Evolutionary conservation across 2,113 vertebrate genomes (phyloP).

Genomic region (Vimba vimba): DNA sequence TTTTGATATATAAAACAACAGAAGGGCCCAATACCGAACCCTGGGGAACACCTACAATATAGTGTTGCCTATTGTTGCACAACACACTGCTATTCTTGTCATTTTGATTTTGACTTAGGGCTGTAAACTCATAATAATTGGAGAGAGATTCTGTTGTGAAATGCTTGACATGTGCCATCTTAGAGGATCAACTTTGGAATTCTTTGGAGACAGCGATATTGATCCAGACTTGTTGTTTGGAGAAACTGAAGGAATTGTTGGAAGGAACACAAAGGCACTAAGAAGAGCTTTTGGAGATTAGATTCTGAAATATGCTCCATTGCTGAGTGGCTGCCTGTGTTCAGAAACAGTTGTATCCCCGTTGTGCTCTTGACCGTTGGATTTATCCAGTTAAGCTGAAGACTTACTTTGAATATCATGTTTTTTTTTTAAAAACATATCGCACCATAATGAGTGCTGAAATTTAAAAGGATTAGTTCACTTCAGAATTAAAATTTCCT

Average conservation of each 20-base stretch:
- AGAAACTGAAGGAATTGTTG: conserved; percentile 21
- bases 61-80: not conserved
- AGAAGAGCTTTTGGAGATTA: conserved; percentile 15
- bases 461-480: not conserved
- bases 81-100: not conserved
- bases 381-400: not conserved
- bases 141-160: conserved; percentile 15
- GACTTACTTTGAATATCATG: not conserved
- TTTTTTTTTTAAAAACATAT: not conserved
- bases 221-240: conserved; percentile 24
- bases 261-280: not conserved
- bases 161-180: conserved; percentile 25
- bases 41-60: conserved; percentile 24
- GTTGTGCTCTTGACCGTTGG: not conserved
- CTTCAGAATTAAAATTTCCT: too few relatives aligned
- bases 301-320: conserved; percentile 10
- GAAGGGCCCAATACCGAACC: conserved; percentile 7
- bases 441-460: not conserved
- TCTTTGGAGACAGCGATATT: conserved; percentile 10
- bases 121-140: not conserved
- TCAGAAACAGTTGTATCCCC: not conserved
- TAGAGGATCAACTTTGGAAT: conserved; percentile 25
- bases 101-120: not conserved
- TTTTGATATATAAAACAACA: conserved; percentile 8
- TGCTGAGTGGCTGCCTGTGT: not conserved